phyloP scores from a whole-genome alignment of 2,113 vertebrate species.

The Hemichromis elongatus region DNA sequence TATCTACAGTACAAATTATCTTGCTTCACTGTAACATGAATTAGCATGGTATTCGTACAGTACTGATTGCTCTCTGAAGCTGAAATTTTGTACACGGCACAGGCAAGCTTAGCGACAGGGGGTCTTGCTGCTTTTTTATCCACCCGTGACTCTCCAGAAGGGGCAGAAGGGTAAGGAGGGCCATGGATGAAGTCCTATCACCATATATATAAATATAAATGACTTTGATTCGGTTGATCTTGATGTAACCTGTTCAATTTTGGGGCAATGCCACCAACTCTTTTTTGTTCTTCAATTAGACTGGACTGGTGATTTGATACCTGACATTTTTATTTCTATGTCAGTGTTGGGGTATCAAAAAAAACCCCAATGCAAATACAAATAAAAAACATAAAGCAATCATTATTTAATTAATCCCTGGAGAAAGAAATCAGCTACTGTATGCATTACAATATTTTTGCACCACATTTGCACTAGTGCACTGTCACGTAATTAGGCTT shows the following conservation, averaged over 20 bases:
- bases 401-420: background rate
- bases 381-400: accelerated
- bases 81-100: background rate
- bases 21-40: background rate
- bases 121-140: background rate
- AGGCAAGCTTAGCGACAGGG: background rate
- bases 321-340: background rate
- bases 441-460: background rate
- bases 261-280: background rate
- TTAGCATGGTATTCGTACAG: background rate
- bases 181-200: background rate
- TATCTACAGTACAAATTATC: background rate
- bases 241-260: background rate
- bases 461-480: background rate
- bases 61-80: background rate
- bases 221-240: too few relatives aligned
- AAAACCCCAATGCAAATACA: background rate
- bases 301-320: background rate
- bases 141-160: background rate
- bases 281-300: background rate
- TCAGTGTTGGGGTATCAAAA: background rate
- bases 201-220: background rate
- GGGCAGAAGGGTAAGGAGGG: background rate
- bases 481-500: background rate
- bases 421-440: background rate